A percentile compares a stretch with the other conserved stretches of the same genome.
Conservation (phyloP, 2,113 vertebrate genomes). For the Oryzias celebensis region DNA sequence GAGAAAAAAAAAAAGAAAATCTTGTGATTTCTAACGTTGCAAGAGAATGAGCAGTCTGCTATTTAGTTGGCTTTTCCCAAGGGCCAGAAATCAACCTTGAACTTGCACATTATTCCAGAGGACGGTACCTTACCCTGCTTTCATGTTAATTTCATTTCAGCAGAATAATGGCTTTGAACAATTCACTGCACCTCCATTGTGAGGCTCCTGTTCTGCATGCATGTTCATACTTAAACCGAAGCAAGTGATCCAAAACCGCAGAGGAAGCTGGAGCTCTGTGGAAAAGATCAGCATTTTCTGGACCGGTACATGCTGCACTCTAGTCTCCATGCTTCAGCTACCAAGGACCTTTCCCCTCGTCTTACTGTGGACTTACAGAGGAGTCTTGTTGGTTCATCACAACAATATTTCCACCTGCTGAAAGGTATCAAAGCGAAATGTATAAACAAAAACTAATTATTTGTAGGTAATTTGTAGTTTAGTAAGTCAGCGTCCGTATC, state of each 20-base stretch:
- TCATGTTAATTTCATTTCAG: constrained; percentile 47
- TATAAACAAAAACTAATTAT: too few relatives aligned
- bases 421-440: too few relatives aligned
- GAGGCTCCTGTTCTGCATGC: constrained; percentile 52
- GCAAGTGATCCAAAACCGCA: constrained; percentile 53
- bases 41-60: neutral
- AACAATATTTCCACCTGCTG: neutral
- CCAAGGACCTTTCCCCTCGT: constrained; percentile 22
- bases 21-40: constrained; percentile 1
- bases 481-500: too few relatives aligned
- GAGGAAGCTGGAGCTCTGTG: constrained; percentile 24
- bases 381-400: constrained; percentile 8
- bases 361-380: constrained; percentile 8
- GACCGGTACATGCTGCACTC: constrained; percentile 22
- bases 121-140: constrained; percentile 28
- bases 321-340: constrained; percentile 29
- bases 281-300: constrained; percentile 31
- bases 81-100: constrained; percentile 28
- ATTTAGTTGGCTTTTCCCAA: constrained; percentile 18
- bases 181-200: constrained; percentile 58
- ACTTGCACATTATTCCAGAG: constrained; percentile 29
- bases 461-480: too few relatives aligned
- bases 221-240: constrained; percentile 47
- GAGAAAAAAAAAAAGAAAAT: neutral
- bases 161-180: constrained; percentile 63